Evolutionary conservation across 2,113 vertebrate species (phyloP), one percentile per base, ranked within the genome.

Genomic region (Halichoerus grypus): DNA sequence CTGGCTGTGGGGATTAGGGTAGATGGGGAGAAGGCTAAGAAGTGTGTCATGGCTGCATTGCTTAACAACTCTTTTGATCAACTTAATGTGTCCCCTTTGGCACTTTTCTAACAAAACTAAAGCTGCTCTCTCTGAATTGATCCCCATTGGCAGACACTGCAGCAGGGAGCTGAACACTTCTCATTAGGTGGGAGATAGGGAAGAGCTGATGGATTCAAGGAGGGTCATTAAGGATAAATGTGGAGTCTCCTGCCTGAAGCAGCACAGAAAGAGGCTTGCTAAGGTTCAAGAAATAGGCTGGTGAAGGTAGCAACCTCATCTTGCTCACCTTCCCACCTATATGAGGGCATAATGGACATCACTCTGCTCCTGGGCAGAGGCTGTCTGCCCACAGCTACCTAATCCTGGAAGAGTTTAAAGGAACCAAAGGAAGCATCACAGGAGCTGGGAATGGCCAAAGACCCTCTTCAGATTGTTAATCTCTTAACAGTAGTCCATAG

Each of bases 61-160:
- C 24, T 42, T 55, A 33, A 76, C 26, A 90, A 61, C 5, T 63
- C 36, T 59, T 88, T 72, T 80, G 36, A 94, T 1, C 63, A 80
- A 16, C 28, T 76, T 91, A 51, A 72, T 71, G 77, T 16, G 28
- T 77, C 53, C 28, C 36, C 89, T 67, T 63, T 61, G 83, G 59
- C 74, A 94, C 49, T 9, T 28, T 85, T 39, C n/a, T 94, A n/a
- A 92, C n/a, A 90, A 72, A 95, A 82, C 49, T 31, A 95, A 80
- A 94, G 36, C 18, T 83, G 19, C 53, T 82, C 31, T 94, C 28
- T 77, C 83, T 51, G 80, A 95, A 87, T n/a, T 88, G 14, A 12
- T 89, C 16, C 90, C 51, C 21, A 24, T 9, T 9, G 9, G 31
- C 9, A 74, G 65, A 94, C 4, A 71, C 15, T 51, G 49, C n/a